A percentile compares a stretch with the other conserved stretches of the same genome.
phyloP scores from a whole-genome alignment of 2,113 vertebrate genomes.

The Neopipo cinnamomea region DNA sequence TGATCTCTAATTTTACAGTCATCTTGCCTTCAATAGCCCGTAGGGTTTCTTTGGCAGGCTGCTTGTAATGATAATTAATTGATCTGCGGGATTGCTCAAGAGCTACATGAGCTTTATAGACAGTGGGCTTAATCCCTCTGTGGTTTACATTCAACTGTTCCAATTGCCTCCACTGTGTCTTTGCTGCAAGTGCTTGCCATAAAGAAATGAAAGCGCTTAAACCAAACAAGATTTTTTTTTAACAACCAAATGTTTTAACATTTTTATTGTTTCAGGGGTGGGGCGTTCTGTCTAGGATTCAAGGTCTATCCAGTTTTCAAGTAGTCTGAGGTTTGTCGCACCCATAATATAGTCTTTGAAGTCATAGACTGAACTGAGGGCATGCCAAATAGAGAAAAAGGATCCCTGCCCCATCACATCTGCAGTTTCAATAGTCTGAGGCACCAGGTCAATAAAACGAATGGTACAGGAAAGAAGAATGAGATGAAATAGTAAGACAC shows the following conservation, averaged over 20 bases:
- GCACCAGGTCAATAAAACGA: neutral
- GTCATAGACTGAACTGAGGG: neutral
- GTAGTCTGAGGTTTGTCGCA: neutral
- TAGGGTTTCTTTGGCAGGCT: conserved; percentile 15
- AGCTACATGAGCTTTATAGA: neutral
- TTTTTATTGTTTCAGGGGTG: neutral
- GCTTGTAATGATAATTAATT: conserved; percentile 21
- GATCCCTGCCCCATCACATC: neutral
- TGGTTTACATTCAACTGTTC: neutral
- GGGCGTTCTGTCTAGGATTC: neutral
- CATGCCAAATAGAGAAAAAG: neutral
- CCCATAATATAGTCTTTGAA: neutral
- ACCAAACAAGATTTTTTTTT: neutral
- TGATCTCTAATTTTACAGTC: conserved; percentile 22
- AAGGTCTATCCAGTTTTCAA: neutral
- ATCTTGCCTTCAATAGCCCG: neutral
- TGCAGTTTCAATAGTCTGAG: neutral
- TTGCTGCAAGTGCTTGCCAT: neutral
- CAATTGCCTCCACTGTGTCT: neutral
- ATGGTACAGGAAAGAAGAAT: neutral
- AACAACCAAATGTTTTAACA: neutral
- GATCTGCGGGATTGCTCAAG: neutral
- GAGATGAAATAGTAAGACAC: neutral
- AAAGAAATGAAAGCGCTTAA: neutral
- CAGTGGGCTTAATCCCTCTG: neutral